Evolutionary conservation across 2,888 invertebrate genomes (phyloP), one percentile per base, ranked within the genome.

Genomic region (Acanthosoma haemorrhoidale): DNA sequence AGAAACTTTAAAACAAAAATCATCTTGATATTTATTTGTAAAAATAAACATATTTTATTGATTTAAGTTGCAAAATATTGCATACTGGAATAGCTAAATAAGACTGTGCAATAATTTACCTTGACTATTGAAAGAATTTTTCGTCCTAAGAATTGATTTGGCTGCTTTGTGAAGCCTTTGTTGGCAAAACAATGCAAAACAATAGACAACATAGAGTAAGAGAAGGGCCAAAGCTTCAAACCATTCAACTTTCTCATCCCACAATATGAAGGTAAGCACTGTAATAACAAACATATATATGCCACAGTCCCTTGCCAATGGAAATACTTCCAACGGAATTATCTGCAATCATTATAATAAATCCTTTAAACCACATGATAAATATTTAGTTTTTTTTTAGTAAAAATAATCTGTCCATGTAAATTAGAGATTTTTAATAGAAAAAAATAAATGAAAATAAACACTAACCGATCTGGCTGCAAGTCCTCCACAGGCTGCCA

Each of bases 241-340:
- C 89, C 93, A 94, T 72, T 85, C 86, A 31, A 96, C 85, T 69
- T 81, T 80, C 2, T 88, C 88, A 76, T 94, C 94, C 86, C 89
- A 89, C 31, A 93, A 88, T 60, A 94, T 84, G 1, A 82, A 76
- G 0, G 92, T 86, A 29, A 95, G 80, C 2, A 88, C 82, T 8
- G 84, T 79, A 0, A 94, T 88, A 58, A 91, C 88, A 25, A 89
- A 78, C 73, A 88, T 83, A 78, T 94, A 95, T 69, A 92, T 88
- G 6, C 86, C 76, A 57, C 89, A 89, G 77, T 95, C 95, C 72
- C 95, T 82, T 0, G 90, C 88, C 18, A 95, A 85, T 0, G 94
- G 91, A 81, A 88, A 88, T 84, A 88, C 87, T 77, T 92, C 90
- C 61, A 94, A 82, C 75, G 86, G 82, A 32, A 93, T 87, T 0